These are phyloP conservation scores for Rhyacichthys aspro DNA, from an alignment of 2,797 vertebrate species.

Conservation along the genomic window DNA sequence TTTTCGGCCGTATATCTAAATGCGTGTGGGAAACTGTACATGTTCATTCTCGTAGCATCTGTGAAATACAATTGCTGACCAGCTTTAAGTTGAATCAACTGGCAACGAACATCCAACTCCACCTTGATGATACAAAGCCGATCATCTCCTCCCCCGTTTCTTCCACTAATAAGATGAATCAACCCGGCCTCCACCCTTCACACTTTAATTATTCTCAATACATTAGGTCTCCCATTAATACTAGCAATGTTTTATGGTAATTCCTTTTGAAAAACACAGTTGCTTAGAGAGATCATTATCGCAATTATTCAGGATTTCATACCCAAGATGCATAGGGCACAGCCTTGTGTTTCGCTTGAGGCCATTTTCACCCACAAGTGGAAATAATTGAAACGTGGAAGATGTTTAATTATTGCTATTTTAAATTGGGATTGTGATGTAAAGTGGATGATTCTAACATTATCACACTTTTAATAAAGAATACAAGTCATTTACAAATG, in stretches of 20 bases:
- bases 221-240: conserved; percentile 70
- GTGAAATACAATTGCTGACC: conserved; percentile 5
- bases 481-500: conserved; percentile 45
- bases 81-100: conserved; percentile 48
- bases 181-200: conserved; percentile 36
- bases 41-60: conserved; percentile 11
- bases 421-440: conserved; percentile 68
- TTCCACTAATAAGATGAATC: conserved; percentile 38
- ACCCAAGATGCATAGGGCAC: conserved; percentile 68
- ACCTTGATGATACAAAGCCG: conserved; percentile 41
- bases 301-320: conserved; percentile 79
- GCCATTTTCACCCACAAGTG: conserved; percentile 74
- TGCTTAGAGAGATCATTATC: conserved; percentile 81
- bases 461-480: conserved; percentile 44
- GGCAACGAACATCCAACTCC: conserved; percentile 31
- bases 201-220: conserved; percentile 61
- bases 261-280: conserved; percentile 69
- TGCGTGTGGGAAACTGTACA: conserved; percentile 6
- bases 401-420: conserved; percentile 82
- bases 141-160: conserved; percentile 20
- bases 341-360: conserved; percentile 66
- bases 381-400: conserved; percentile 79
- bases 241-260: conserved; percentile 77
- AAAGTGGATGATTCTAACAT: conserved; percentile 62
- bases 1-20: conserved; percentile 52